Percentiles rank a stretch among this genome's conserved stretches.
Evolutionary conservation across 2,888 invertebrate species (phyloP).

Genomic region (Parasteatoda lunata): DNA sequence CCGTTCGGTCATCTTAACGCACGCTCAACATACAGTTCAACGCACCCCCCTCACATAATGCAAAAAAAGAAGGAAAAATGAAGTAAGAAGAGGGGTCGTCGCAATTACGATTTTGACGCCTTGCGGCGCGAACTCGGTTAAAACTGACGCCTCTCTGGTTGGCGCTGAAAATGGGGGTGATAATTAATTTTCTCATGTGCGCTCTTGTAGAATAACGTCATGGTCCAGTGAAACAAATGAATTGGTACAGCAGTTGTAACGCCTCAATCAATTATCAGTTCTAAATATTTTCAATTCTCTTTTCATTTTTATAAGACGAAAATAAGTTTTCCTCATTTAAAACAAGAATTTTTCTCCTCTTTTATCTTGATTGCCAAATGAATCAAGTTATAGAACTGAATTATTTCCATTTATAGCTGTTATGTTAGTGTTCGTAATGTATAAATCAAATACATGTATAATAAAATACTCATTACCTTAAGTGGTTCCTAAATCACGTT

Average conservation of each 20-base stretch:
- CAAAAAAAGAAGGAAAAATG: conserved; percentile 8
- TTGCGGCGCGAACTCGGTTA: conserved; percentile 63
- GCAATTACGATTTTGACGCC: conserved; percentile 61
- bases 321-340: too few relatives aligned
- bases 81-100: not conserved
- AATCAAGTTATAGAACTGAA: too few relatives aligned
- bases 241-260: not conserved
- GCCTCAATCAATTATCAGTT: too few relatives aligned
- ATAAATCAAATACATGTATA: too few relatives aligned
- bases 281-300: too few relatives aligned
- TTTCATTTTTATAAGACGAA: too few relatives aligned
- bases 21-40: conserved; percentile 21
- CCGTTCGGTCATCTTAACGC: not conserved
- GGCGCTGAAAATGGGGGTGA: conserved; percentile 34
- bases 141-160: conserved; percentile 48
- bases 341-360: too few relatives aligned
- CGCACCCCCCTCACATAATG: conserved; percentile 17
- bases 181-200: conserved; percentile 55
- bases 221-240: conserved; percentile 1
- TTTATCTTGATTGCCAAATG: too few relatives aligned
- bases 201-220: conserved; percentile 18
- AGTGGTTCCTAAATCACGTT: too few relatives aligned
- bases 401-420: too few relatives aligned
- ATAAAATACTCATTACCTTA: too few relatives aligned
- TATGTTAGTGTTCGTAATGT: too few relatives aligned